Evolutionary conservation across 64 coral and sea anemone genomes (phyloP).

Genomic region (Montipora capricornis): DNA sequence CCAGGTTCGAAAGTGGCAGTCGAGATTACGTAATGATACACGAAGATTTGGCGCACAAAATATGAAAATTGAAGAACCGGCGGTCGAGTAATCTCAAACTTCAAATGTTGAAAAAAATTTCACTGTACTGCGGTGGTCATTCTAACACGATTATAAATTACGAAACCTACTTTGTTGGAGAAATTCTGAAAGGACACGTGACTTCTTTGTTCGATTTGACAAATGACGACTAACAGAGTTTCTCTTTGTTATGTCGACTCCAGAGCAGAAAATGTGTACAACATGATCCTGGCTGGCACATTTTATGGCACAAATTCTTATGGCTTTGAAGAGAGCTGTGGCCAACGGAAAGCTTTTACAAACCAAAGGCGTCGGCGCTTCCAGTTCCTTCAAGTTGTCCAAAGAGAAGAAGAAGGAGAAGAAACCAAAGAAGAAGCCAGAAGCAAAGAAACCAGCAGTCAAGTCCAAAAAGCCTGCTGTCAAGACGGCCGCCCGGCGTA

Average conservation of each 20-base stretch:
- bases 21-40: too few species aligned
- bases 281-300: background rate
- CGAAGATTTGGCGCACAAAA: too few species aligned
- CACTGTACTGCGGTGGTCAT: too few species aligned
- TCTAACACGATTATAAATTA: too few species aligned
- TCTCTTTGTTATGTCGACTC: background rate
- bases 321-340: conserved; percentile 12
- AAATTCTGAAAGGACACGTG: too few species aligned
- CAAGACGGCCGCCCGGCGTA: background rate
- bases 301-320: background rate
- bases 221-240: background rate
- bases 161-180: too few species aligned
- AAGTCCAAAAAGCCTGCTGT: background rate
- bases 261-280: background rate
- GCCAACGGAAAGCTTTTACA: conserved; percentile 7
- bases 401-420: conserved; percentile 19
- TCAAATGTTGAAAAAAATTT: too few species aligned
- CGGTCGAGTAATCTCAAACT: too few species aligned
- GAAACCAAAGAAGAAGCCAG: background rate
- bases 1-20: too few species aligned
- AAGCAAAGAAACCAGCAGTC: conserved; percentile 23
- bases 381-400: conserved; percentile 5
- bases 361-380: conserved; percentile 46
- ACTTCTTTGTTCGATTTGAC: too few species aligned
- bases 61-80: too few species aligned